Base-by-base conservation (phyloP, 1,140 invertebrate species). In the Brachystomella parvula region DNA sequence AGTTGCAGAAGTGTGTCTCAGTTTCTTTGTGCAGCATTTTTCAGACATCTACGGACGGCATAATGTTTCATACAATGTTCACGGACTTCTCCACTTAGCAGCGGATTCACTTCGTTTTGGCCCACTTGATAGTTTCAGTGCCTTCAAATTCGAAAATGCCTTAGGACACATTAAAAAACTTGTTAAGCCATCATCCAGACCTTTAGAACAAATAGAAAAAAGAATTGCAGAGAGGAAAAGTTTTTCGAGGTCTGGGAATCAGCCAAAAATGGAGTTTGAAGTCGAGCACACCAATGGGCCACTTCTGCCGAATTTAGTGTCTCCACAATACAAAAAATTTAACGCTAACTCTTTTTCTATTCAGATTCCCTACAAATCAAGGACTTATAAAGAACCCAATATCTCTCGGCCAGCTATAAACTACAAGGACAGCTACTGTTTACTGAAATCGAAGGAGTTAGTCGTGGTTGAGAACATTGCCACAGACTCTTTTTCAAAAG, bases 31-130 rank as follows among this genome's bases (percentile, higher is more conserved):
- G 9, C 30, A 69, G 29, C 26, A 73, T 15, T 68, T 65, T 63
- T 44, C 59, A 64, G 12, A 61, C 26, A 33, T 77, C 2, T 78
- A 79, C 74, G 77, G 76, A 9, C 35, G 44, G 29, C 59, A 68
- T 49, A 66, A 76, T 31, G 32, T 77, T 9, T 75, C 76, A 19
- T 79, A 79, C 61, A 79, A 79, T 75, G 72, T 78, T 33, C 78
- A 79, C 73, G 26, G 63, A n/a, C 61, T 79, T 15, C 29, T 76
- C 29, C 78, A 80, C 70, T 63, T 80, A 44, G 62, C 73, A 30
- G 65, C 66, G 57, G 78, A 80, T 74, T 74, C 72, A 26, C 63
- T 63, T 69, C 9, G n/a, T 9, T 60, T 60, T 33, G 75, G 74
- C 1, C 31, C 65, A 19, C 59, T 77, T 6, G 76, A 78, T 67